Evolutionary conservation across 2,113 vertebrate genomes (phyloP).

Genomic region (Nipponia nippon): DNA sequence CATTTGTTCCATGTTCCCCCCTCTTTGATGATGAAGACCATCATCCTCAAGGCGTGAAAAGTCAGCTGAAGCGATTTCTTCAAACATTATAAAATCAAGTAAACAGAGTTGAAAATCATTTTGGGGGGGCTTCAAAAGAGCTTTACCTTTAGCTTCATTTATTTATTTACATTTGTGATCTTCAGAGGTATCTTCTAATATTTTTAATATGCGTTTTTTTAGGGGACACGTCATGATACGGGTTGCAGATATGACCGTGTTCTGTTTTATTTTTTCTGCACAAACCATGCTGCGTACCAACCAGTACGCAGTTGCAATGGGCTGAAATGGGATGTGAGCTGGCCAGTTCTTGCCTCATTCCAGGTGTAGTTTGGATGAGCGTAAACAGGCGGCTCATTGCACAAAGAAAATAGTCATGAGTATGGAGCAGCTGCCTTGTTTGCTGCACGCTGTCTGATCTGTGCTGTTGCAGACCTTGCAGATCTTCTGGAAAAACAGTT

Average conservation of each 20-base stretch:
- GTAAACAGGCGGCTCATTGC: not conserved
- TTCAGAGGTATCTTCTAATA: not conserved
- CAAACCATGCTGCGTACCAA: not conserved
- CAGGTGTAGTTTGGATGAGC: not conserved
- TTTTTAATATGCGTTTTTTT: not conserved
- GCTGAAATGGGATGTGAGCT: not conserved
- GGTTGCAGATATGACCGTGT: not conserved
- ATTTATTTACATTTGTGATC: not conserved
- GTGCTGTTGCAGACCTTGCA: not conserved
- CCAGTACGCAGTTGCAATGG: not conserved
- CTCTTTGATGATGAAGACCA: not conserved
- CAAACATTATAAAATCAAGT: not conserved
- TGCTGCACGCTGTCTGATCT: not conserved
- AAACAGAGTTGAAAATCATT: not conserved
- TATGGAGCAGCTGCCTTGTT: not conserved
- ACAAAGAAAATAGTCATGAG: not conserved
- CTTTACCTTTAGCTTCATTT: not conserved
- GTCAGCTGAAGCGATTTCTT: not conserved
- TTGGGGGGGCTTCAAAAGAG: not conserved
- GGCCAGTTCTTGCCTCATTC: not conserved
- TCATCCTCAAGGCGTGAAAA: not conserved
- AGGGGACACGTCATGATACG: no score
- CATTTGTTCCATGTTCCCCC: not conserved
- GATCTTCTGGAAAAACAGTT: not conserved
- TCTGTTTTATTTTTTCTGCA: not conserved